phyloP scores from a whole-genome alignment of 2,888 invertebrate genomes.

The Peribatodes rhomboidaria region DNA sequence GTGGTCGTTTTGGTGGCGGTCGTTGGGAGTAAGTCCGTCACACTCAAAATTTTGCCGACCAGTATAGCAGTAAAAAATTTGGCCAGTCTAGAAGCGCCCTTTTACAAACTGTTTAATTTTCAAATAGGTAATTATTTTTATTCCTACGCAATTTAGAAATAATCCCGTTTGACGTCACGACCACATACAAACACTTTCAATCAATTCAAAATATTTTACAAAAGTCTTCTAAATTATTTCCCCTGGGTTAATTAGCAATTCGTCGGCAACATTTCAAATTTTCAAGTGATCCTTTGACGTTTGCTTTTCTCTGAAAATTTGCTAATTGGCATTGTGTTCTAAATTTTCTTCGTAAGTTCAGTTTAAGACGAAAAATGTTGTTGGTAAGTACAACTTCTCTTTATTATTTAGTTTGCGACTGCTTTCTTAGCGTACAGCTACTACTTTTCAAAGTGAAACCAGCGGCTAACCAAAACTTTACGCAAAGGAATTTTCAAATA shows the following conservation, averaged over 20 bases:
- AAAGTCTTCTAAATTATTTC: not conserved
- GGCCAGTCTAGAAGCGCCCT: too few relatives aligned
- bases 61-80: too few relatives aligned
- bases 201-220: not conserved
- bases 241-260: not conserved
- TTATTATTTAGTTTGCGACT: not conserved
- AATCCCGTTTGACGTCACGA: slow-evolving; percentile 9
- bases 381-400: not conserved
- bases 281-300: slow-evolving; percentile 2
- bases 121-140: not conserved
- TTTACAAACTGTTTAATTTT: slow-evolving; percentile 7
- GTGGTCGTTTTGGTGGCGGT: too few relatives aligned
- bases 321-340: not conserved
- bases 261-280: not conserved
- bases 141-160: slow-evolving; percentile 1
- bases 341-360: not conserved
- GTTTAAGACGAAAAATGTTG: not conserved
- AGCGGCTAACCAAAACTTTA: slow-evolving; percentile 16
- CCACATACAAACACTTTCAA: not conserved
- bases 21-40: too few relatives aligned
- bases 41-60: too few relatives aligned
- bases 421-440: not conserved
- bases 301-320: not conserved
- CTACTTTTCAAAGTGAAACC: slow-evolving; percentile 16
- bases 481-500: slow-evolving; percentile 24